Percentiles rank a stretch among this genome's conserved stretches.
Evolutionary conservation across 2,113 vertebrate genomes (phyloP).

Genomic region (Pyrgilauda ruficollis): DNA sequence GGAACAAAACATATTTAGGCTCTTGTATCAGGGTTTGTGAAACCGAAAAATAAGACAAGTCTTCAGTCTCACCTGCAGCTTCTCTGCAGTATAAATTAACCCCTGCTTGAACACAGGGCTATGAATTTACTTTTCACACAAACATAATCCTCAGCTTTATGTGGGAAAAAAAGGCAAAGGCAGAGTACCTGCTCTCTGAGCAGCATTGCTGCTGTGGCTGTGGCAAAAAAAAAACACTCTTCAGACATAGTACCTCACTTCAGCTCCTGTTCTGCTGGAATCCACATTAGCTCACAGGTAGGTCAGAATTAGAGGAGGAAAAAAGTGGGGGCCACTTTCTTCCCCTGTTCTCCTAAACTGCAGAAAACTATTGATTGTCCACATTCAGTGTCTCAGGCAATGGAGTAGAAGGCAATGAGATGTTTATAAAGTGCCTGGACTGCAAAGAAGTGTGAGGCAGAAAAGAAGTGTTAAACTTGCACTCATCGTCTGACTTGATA

Average conservation of each 20-base stretch:
- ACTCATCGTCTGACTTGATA: neutral
- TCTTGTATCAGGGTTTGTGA: neutral
- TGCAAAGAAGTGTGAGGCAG: neutral
- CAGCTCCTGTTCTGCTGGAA: neutral
- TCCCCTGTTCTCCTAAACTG: neutral
- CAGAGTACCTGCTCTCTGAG: neutral
- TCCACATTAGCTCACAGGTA: neutral
- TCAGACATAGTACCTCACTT: neutral
- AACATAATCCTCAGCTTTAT: neutral
- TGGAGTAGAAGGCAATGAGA: neutral
- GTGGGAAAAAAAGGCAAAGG: neutral
- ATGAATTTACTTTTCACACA: neutral
- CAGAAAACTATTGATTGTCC: neutral
- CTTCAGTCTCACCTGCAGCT: conserved; percentile 15
- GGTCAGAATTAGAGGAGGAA: neutral
- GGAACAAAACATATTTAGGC: neutral
- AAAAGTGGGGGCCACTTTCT: neutral
- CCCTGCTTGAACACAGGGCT: neutral
- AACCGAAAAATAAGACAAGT: neutral
- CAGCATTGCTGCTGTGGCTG: neutral
- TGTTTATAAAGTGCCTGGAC: neutral
- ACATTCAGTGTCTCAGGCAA: neutral
- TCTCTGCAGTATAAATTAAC: neutral
- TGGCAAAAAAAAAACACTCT: neutral
- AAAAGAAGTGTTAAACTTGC: neutral